Conservation (phyloP, 2,888 invertebrate species). For the Hofmannophila pseudospretella region DNA sequence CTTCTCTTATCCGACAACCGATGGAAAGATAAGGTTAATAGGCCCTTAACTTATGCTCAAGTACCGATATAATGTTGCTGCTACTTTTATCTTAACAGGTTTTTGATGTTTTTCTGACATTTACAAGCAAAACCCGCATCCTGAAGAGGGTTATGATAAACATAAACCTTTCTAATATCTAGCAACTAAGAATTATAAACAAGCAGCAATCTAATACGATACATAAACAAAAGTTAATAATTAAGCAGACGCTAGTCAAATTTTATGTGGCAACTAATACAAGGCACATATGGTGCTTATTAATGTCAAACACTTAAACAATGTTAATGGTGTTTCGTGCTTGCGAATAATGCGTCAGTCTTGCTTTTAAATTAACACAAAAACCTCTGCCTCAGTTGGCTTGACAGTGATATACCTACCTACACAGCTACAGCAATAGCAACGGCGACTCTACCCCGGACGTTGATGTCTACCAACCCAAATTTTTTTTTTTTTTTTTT, state of each 20-base stretch:
- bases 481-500: too few relatives aligned
- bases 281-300: background rate
- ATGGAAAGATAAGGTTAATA: background rate
- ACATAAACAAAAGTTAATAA: background rate
- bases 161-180: too few relatives aligned
- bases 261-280: background rate
- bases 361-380: constrained; percentile 23
- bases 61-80: constrained; percentile 11
- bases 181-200: too few relatives aligned
- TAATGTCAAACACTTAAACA: background rate
- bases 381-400: constrained; percentile 5
- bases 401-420: constrained; percentile 1
- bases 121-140: too few relatives aligned
- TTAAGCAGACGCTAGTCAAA: background rate
- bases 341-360: constrained; percentile 24
- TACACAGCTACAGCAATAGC: too few relatives aligned
- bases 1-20: background rate
- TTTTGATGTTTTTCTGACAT: too few relatives aligned
- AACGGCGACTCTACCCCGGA: too few relatives aligned
- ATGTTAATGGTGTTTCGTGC: constrained; percentile 17
- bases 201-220: too few relatives aligned
- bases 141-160: too few relatives aligned
- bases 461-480: too few relatives aligned
- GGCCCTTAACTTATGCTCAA: constrained; percentile 14
- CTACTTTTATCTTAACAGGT: background rate